A percentile compares a stretch with the other conserved stretches of the same genome.
These are phyloP conservation scores for Sarotherodon lohbergeri DNA, from an alignment of 2,113 vertebrate genomes.

Conservation along the genomic window DNA sequence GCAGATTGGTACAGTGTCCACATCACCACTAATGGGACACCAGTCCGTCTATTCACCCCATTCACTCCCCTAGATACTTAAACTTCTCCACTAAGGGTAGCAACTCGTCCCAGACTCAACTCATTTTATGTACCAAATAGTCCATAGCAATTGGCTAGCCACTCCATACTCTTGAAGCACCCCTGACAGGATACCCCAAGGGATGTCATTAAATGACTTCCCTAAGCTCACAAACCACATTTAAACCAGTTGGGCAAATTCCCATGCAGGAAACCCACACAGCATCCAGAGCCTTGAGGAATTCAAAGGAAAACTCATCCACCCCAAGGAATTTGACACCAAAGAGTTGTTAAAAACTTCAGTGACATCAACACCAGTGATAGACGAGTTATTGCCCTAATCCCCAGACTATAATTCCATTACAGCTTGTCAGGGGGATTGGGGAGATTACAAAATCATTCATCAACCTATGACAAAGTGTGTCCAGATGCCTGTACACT, in stretches of 20 bases:
- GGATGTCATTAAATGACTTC: neutral
- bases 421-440: neutral
- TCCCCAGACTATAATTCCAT: neutral
- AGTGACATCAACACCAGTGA: neutral
- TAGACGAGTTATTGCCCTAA: neutral
- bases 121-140: neutral
- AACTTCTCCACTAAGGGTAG: neutral
- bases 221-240: neutral
- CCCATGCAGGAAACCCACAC: neutral
- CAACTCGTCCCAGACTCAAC: neutral
- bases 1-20: accelerated
- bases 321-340: neutral
- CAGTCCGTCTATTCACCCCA: neutral
- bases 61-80: neutral
- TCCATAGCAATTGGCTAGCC: neutral
- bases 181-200: neutral
- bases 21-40: neutral
- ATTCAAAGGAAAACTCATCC: neutral
- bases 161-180: neutral
- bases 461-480: neutral
- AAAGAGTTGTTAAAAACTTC: neutral
- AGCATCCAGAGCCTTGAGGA: neutral
- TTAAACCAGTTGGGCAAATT: neutral
- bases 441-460: neutral
- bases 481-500: neutral